Evolutionary conservation across 2,888 invertebrate genomes (phyloP).

Genomic region (Apomyelois bistriatella): DNA sequence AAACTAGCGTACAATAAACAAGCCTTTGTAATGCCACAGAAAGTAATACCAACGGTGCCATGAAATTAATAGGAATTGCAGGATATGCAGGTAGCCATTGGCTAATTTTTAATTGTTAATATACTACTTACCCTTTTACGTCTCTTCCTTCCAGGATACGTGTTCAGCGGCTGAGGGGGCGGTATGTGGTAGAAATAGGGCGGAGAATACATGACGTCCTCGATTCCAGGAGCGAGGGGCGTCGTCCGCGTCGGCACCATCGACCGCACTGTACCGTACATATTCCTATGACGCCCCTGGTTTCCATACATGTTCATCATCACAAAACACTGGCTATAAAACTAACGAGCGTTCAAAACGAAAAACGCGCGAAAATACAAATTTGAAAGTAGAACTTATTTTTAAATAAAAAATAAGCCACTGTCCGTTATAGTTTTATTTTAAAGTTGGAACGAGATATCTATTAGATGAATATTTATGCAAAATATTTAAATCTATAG

Average conservation of each 20-base stretch:
- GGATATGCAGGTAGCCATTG: too few relatives aligned
- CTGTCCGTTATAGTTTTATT: conserved; percentile 27
- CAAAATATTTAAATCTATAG: conserved; percentile 64
- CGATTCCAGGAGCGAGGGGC: conserved; percentile 47
- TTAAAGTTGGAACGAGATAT: conserved; percentile 31
- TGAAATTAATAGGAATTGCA: too few relatives aligned
- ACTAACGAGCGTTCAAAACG: conserved; percentile 31
- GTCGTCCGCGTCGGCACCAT: conserved; percentile 54
- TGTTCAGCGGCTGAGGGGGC: conserved; percentile 60
- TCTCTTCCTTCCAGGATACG: conserved; percentile 70
- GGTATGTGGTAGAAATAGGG: conserved; percentile 72
- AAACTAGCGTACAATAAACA: too few relatives aligned
- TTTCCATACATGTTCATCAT: conserved; percentile 63
- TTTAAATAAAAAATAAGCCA: conserved; percentile 68
- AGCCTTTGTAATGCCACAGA: too few relatives aligned
- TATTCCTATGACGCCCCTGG: conserved; percentile 53
- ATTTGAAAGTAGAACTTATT: conserved; percentile 56
- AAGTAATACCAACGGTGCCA: too few relatives aligned
- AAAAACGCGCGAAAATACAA: conserved; percentile 32
- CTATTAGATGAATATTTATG: conserved; percentile 63
- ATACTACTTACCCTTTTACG: conserved; percentile 57
- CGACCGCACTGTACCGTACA: conserved; percentile 70
- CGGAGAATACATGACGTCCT: conserved; percentile 58
- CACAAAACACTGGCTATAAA: conserved; percentile 21
- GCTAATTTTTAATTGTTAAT: background rate